Percentiles rank a stretch among this genome's conserved stretches.
Conservation (phyloP, 1,140 invertebrate genomes). For the Aphaenogaster floridana region DNA sequence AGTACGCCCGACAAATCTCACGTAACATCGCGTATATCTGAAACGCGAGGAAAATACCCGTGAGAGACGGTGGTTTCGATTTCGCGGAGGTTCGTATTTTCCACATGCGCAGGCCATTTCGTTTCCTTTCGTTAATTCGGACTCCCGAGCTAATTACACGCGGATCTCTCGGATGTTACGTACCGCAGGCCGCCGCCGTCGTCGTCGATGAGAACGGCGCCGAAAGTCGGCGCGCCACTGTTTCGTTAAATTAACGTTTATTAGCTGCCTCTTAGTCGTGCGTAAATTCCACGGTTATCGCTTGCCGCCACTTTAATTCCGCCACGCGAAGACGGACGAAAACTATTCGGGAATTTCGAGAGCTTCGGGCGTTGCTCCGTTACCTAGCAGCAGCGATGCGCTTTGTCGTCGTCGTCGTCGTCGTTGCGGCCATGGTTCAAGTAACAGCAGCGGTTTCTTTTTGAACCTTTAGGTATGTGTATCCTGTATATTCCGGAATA, state of each 20-base stretch:
- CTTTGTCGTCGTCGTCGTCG: constrained; percentile 1
- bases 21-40: background rate
- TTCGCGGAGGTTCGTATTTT: constrained; percentile 39
- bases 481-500: background rate
- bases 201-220: constrained; percentile 27
- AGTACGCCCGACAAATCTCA: background rate
- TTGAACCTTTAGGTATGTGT: background rate
- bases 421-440: background rate
- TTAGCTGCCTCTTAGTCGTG: constrained; percentile 74
- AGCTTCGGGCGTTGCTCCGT: constrained; percentile 9
- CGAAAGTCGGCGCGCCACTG: constrained; percentile 67
- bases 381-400: background rate
- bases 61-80: constrained; percentile 21
- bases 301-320: constrained; percentile 65
- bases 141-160: constrained; percentile 58
- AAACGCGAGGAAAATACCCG: constrained; percentile 18
- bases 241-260: constrained; percentile 81
- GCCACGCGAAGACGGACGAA: constrained; percentile 53
- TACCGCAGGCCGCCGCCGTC: constrained; percentile 17
- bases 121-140: constrained; percentile 56
- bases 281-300: constrained; percentile 78
- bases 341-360: constrained; percentile 56
- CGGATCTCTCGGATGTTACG: constrained; percentile 59
- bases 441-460: constrained; percentile 20
- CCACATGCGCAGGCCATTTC: constrained; percentile 24